Evolutionary conservation across 2,888 invertebrate genomes (phyloP), one percentile per base, ranked within the genome.

Genomic region (Calameuta filiformis): DNA sequence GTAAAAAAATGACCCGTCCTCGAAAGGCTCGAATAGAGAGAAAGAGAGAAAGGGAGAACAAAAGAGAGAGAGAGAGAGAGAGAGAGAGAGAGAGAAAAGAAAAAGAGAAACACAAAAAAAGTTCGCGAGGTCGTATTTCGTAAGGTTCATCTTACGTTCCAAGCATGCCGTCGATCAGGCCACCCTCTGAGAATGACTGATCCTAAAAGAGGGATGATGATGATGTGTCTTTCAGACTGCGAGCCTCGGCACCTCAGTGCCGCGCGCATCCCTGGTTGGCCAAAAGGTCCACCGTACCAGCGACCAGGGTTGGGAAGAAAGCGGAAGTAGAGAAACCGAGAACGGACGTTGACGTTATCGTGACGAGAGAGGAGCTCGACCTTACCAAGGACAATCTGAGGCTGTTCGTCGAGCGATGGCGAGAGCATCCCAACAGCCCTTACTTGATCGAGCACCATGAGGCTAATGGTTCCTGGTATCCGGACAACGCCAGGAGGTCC

Each of bases 221-320:
- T 74, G 11, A 34, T 71, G 31, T 83, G 79, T 90, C 90, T 92
- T 93, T 92, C 95, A 97, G 97, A 94, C 94, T 94, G 90, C 95
- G 98, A 90, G 94, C 97, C 93, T 95, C 96, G 88, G 97, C 98
- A 81, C 94, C 94, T 87, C 94, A 96, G 91, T 97, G 98, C 92
- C 94, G 98, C 89, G 94, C 95, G 81, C 98, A 98, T 92, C 94
- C 94, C 86, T 98, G 98, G 98, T 93, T 98, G 84, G 93, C 93
- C 87, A 93, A 94, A 88, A 94, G 94, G 88, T 90, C 89, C 73
- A 84, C 88, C 77, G 92, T 90, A 37, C 85, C 90, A 68, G 85
- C 90, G 81, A 91, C 90, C 40, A 90, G 87, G 73, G 91, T 91
- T 56, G 31, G 15, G 56, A 87, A 86, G 69, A 79, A 35, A 34